These are phyloP conservation scores for Myotis myotis DNA, from an alignment of 2,797 vertebrate species.

Conservation along the genomic window DNA sequence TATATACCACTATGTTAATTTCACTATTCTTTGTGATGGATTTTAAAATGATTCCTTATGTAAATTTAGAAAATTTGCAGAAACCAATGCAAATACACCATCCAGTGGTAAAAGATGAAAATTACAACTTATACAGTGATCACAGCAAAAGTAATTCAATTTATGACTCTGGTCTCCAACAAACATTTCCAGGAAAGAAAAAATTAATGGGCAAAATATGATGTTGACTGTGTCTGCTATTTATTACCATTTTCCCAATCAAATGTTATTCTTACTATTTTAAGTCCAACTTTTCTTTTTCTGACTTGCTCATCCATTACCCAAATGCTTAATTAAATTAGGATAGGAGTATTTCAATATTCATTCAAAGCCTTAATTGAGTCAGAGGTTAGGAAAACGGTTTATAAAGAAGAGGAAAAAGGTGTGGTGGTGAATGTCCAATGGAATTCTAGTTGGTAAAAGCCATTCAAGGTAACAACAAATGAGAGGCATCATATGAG, in stretches of 20 bases:
- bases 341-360: background rate
- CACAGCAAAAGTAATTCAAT: background rate
- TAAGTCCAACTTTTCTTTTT: background rate
- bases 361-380: background rate
- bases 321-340: slow-evolving; percentile 26
- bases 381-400: background rate
- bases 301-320: background rate
- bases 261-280: background rate
- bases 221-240: background rate
- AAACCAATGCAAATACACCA: slow-evolving; percentile 66
- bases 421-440: background rate
- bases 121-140: slow-evolving; percentile 34
- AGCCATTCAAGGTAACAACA: background rate
- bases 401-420: slow-evolving; percentile 21
- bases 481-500: background rate
- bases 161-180: background rate
- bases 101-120: slow-evolving; percentile 64
- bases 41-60: slow-evolving; percentile 38
- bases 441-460: background rate
- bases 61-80: slow-evolving; percentile 36
- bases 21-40: background rate
- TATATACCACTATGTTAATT: background rate
- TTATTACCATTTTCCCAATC: slow-evolving; percentile 19
- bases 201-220: background rate
- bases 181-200: background rate